These are phyloP conservation scores for Hydraecia micacea DNA, from an alignment of 2,888 invertebrate genomes.

Conservation along the genomic window DNA sequence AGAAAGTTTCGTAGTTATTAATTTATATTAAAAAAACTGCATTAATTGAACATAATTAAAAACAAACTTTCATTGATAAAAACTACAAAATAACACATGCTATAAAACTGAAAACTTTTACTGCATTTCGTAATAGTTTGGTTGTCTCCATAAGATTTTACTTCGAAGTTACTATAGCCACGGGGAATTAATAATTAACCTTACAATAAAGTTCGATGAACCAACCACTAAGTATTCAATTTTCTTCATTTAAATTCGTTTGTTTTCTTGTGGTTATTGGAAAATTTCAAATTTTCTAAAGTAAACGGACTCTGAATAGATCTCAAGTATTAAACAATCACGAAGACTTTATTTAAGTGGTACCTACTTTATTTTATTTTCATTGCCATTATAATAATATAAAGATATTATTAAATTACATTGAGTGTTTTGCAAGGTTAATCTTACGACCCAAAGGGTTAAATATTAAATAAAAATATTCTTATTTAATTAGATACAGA, in stretches of 20 bases:
- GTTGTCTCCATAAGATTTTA: background rate
- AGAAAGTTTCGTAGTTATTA: background rate
- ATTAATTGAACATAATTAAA: background rate
- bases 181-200: background rate
- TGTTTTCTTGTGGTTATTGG: slow-evolving; percentile 50
- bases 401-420: slow-evolving; percentile 4
- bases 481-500: no score
- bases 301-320: slow-evolving; percentile 35
- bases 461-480: background rate
- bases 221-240: slow-evolving; percentile 10
- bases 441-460: background rate
- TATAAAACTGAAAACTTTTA: background rate
- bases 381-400: background rate
- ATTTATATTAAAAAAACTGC: background rate
- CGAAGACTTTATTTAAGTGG: slow-evolving; percentile 10
- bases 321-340: slow-evolving; percentile 28
- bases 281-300: slow-evolving; percentile 41
- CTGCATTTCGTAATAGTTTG: background rate
- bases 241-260: slow-evolving; percentile 24
- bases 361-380: slow-evolving; percentile 14
- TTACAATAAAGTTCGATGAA: background rate
- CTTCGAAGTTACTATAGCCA: background rate
- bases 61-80: background rate
- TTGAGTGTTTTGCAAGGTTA: background rate
- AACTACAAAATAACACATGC: background rate